Evolutionary conservation across 2,113 vertebrate genomes (phyloP).

Genomic region (Hiodon alosoides): DNA sequence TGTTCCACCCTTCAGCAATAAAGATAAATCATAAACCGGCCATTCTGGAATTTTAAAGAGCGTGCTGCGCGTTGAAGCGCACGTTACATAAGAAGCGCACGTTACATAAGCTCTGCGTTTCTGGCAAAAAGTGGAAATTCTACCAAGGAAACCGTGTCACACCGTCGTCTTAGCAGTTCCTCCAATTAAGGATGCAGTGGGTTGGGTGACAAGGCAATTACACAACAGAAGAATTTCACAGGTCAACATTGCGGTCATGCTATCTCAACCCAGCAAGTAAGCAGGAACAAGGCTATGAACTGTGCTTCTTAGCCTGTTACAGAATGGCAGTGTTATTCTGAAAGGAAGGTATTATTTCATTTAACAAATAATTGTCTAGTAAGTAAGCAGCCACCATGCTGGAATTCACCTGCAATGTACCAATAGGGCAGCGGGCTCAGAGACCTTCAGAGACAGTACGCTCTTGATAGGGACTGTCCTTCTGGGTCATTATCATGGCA

Average conservation of each 20-base stretch:
- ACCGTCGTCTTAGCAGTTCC: background rate
- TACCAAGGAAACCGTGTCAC: background rate
- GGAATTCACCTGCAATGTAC: background rate
- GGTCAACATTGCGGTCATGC: background rate
- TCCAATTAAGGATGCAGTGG: background rate
- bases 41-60: slow-evolving; percentile 28
- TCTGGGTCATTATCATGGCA: too few species aligned
- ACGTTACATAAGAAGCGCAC: slow-evolving; percentile 18
- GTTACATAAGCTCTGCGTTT: too few species aligned
- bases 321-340: background rate
- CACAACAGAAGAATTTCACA: background rate
- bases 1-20: slow-evolving; percentile 48
- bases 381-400: background rate
- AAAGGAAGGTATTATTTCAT: background rate
- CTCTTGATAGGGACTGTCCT: too few species aligned
- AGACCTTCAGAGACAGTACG: background rate
- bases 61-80: slow-evolving; percentile 42
- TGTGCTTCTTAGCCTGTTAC: too few species aligned
- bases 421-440: background rate
- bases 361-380: background rate
- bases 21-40: slow-evolving; percentile 59
- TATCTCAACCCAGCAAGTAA: background rate
- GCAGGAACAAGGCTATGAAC: background rate
- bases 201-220: background rate
- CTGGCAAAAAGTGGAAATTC: too few species aligned